Evolutionary conservation across 2,888 invertebrate genomes (phyloP).

Genomic region (Pyrrhia umbra): DNA sequence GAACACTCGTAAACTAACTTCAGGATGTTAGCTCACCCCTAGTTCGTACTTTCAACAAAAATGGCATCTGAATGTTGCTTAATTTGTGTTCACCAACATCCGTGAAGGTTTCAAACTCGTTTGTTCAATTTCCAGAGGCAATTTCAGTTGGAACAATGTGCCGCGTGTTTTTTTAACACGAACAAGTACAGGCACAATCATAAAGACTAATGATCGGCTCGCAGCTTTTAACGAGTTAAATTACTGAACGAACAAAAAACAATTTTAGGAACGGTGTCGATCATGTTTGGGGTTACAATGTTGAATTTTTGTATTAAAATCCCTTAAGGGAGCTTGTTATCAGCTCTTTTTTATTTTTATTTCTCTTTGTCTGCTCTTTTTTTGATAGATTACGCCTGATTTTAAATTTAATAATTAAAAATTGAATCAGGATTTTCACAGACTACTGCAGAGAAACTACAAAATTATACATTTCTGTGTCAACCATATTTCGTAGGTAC

Average conservation of each 20-base stretch:
- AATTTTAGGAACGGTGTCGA: conserved; percentile 34
- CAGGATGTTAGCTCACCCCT: conserved; percentile 55
- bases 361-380: conserved; percentile 8
- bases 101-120: conserved; percentile 66
- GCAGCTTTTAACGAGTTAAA: conserved; percentile 48
- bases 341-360: conserved; percentile 19
- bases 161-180: conserved; percentile 35
- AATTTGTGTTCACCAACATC: conserved; percentile 67
- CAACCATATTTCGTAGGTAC: background rate
- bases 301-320: conserved; percentile 35
- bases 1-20: conserved; percentile 66
- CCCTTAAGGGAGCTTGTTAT: conserved; percentile 19
- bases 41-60: conserved; percentile 69
- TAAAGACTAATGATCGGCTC: conserved; percentile 53
- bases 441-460: background rate
- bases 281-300: conserved; percentile 27
- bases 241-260: conserved; percentile 46
- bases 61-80: conserved; percentile 70
- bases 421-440: conserved; percentile 6
- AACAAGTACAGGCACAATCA: conserved; percentile 34
- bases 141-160: conserved; percentile 51
- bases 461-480: background rate
- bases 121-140: conserved; percentile 60
- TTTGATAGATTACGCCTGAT: conserved; percentile 16
- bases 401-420: conserved; percentile 27